Conservation (phyloP, 2,888 invertebrate species). For the Eumerus sabulonum region DNA sequence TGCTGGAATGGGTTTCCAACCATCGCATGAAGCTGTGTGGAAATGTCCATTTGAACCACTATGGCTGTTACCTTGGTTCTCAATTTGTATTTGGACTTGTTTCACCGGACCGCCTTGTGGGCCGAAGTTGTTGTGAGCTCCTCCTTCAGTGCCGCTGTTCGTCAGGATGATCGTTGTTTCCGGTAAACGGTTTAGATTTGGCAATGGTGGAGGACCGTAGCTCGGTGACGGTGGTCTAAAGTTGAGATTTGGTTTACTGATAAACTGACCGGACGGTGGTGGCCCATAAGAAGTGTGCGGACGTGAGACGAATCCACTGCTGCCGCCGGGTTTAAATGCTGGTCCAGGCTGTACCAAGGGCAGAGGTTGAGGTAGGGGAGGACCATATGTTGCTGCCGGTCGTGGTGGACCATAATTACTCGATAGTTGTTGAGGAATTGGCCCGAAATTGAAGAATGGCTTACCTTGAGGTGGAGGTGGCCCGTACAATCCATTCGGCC, state of each 20-base stretch:
- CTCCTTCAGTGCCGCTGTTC: slow-evolving; percentile 46
- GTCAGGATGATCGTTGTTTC: slow-evolving; percentile 74
- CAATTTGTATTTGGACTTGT: slow-evolving; percentile 78
- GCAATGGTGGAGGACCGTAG: slow-evolving; percentile 73
- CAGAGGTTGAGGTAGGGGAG: slow-evolving; percentile 75
- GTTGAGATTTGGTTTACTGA: slow-evolving; percentile 68
- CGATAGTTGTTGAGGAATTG: slow-evolving; percentile 72
- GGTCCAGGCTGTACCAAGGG: slow-evolving; percentile 75
- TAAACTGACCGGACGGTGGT: slow-evolving; percentile 71
- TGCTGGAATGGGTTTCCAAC: slow-evolving; percentile 92
- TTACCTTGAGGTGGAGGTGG: slow-evolving; percentile 73
- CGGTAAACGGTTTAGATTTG: slow-evolving; percentile 70
- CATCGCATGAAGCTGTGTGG: slow-evolving; percentile 83
- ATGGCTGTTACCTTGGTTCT: slow-evolving; percentile 74
- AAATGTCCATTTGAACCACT: slow-evolving; percentile 76
- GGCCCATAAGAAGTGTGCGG: slow-evolving; percentile 75
- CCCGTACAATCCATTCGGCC: slow-evolving; percentile 72
- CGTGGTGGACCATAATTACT: slow-evolving; percentile 67
- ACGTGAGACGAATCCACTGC: slow-evolving; percentile 73
- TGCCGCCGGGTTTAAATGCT: slow-evolving; percentile 71
- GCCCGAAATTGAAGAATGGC: slow-evolving; percentile 78
- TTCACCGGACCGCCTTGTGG: slow-evolving; percentile 81
- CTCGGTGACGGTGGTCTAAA: slow-evolving; percentile 77
- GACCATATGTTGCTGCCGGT: slow-evolving; percentile 71
- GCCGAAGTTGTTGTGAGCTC: slow-evolving; percentile 25